A percentile compares a stretch with the other conserved stretches of the same genome.
Conservation (phyloP, 1,140 invertebrate genomes). For the Pinna nobilis region DNA sequence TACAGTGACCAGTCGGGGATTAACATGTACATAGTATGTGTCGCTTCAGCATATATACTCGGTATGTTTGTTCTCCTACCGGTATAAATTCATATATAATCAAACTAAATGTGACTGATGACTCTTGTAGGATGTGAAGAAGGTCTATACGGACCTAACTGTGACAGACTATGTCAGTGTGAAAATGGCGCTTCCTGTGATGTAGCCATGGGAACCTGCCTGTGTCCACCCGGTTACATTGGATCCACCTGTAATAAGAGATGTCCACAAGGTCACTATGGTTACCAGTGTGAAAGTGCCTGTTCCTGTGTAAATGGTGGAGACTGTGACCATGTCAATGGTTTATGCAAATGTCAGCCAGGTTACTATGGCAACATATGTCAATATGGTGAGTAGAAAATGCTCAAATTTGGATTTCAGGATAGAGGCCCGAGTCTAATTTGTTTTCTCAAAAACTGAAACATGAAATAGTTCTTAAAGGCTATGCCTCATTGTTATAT, state of each 20-base stretch:
- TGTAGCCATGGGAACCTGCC: conserved; percentile 53
- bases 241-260: conserved; percentile 58
- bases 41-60: too few relatives aligned
- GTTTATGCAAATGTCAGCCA: conserved; percentile 86
- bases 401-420: not conserved
- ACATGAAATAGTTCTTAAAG: too few relatives aligned
- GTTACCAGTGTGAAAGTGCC: conserved; percentile 60
- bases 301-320: conserved; percentile 69
- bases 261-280: conserved; percentile 62
- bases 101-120: too few relatives aligned
- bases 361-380: conserved; percentile 86
- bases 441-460: too few relatives aligned
- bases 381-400: conserved; percentile 75
- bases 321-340: conserved; percentile 80
- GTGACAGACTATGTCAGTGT: conserved; percentile 65
- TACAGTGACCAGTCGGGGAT: too few relatives aligned
- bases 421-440: too few relatives aligned
- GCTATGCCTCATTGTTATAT: too few relatives aligned
- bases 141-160: conserved; percentile 62
- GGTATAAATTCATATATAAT: too few relatives aligned
- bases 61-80: too few relatives aligned
- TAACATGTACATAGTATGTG: too few relatives aligned
- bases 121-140: conserved; percentile 66
- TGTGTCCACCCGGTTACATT: conserved; percentile 58
- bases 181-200: conserved; percentile 75